phyloP scores from a whole-genome alignment of 2,797 vertebrate genomes.

The Danio aesculapii region DNA sequence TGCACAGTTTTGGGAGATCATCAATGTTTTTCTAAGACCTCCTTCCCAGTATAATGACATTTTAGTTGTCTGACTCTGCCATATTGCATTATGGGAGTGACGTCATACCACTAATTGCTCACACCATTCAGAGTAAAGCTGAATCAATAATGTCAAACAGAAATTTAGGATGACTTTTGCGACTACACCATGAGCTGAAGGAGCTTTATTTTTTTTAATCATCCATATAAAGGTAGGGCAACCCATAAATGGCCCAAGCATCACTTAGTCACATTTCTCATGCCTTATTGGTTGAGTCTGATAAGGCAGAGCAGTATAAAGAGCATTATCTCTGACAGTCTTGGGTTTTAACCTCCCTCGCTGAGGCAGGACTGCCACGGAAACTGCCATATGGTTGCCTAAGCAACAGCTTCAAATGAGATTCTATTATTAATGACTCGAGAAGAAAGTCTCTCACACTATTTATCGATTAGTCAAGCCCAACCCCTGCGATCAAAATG shows the following conservation, averaged over 20 bases:
- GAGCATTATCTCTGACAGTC: not conserved
- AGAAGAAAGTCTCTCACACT: constrained; percentile 49
- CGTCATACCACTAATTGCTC: not conserved
- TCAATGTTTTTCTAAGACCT: not conserved
- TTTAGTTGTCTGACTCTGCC: not conserved
- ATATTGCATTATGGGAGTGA: not conserved
- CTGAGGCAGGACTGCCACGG: constrained; percentile 24
- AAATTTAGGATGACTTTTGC: not conserved
- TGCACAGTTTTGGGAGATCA: no score
- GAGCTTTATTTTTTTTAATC: not conserved
- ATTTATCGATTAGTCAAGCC: constrained; percentile 47
- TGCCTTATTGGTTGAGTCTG: not conserved
- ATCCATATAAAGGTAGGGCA: not conserved
- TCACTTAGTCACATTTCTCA: constrained; percentile 16
- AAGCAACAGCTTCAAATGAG: constrained; percentile 50
- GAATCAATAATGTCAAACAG: not conserved
- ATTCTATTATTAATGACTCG: constrained; percentile 49
- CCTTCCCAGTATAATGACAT: not conserved
- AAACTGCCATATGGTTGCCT: constrained; percentile 42
- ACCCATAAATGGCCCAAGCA: not conserved
- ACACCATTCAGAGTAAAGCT: not conserved
- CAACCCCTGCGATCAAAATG: constrained; percentile 20
- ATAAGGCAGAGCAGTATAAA: not conserved
- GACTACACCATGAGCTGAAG: not conserved
- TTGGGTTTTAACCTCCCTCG: constrained; percentile 9